Evolutionary conservation across 1,140 invertebrate species (phyloP), one percentile per base, ranked within the genome.

Genomic region (Subanguina moxae): DNA sequence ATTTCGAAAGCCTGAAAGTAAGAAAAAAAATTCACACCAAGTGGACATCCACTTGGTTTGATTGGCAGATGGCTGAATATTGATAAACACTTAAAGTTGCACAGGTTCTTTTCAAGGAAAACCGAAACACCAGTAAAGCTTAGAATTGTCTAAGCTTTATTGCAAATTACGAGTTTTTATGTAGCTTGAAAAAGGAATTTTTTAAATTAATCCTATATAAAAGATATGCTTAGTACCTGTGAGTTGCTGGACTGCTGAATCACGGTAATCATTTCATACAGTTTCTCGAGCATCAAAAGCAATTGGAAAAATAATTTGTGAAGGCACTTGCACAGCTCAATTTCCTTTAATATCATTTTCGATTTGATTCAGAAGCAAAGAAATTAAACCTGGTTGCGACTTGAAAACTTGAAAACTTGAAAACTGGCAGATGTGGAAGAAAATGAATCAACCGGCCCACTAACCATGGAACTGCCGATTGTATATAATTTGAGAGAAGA

Each of bases 221-320:
- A 67, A 32, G 42, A 15, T 66, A 28, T 45, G 28, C 21, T 0
- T 30, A 32, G 8, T 38, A 82, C 79, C 72, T 81, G 68, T 43
- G 79, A 68, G 59, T 82, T 72, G 17, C 62, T 48, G 17, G 68
- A 66, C 19, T 76, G 59, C 46, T 80, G 71, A 56, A 81, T 58
- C 21, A 62, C 28, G n/a, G 67, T 57, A 42, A 80, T 86, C 87
- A 96, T 90, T 84, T 95, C 95, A 77, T 90, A 90, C 74, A 91
- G 92, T 19, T 90, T 90, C 84, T 97, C 93, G 57, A 94, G 88
- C 1, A 97, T 84, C 25, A 95, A 83, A 11, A 95, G 84, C 15
- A 96, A 85, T 82, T 97, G 94, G 78, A 97, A 94, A 80, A 94
- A 91, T 1, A 97, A 86, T 80, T 93, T 93, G 83, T 95, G 11